A percentile compares a stretch with the other conserved stretches of the same genome.
These are phyloP conservation scores for Orthosia cruda DNA, from an alignment of 2,888 invertebrate genomes.

Conservation along the genomic window DNA sequence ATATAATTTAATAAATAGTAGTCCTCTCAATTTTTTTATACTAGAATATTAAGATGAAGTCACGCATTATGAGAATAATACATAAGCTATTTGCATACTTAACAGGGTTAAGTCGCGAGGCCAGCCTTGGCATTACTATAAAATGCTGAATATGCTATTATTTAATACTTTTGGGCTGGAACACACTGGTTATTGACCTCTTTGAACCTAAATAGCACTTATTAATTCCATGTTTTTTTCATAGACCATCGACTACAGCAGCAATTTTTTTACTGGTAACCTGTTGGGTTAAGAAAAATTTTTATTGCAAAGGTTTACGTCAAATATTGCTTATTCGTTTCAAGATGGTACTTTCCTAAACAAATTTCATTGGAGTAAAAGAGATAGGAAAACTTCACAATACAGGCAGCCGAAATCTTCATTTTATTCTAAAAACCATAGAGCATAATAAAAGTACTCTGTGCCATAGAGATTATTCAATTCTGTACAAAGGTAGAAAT, in stretches of 20 bases:
- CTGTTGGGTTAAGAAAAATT: background rate
- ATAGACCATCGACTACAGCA: conserved; percentile 19
- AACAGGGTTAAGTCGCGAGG: too few relatives aligned
- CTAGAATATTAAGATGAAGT: too few relatives aligned
- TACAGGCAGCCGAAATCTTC: conserved; percentile 52
- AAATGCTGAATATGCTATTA: conserved; percentile 8
- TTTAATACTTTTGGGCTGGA: background rate
- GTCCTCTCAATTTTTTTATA: too few relatives aligned
- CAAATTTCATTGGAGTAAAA: conserved; percentile 30
- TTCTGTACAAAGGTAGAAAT: conserved; percentile 45
- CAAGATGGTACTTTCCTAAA: background rate
- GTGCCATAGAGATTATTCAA: conserved; percentile 64
- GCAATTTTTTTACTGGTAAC: conserved; percentile 20
- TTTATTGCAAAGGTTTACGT: conserved; percentile 1
- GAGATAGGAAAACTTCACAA: conserved; percentile 43
- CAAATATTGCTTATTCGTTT: conserved; percentile 39
- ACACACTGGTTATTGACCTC: conserved; percentile 32
- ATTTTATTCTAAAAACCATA: conserved; percentile 65
- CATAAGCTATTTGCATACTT: too few relatives aligned
- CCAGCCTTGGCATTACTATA: too few relatives aligned
- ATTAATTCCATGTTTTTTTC: background rate
- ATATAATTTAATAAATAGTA: too few relatives aligned
- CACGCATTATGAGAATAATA: too few relatives aligned
- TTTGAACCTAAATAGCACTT: background rate
- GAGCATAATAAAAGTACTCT: too few relatives aligned